Base-by-base conservation (phyloP, 1,140 invertebrate species). In the Drosophila equinoxialis region DNA sequence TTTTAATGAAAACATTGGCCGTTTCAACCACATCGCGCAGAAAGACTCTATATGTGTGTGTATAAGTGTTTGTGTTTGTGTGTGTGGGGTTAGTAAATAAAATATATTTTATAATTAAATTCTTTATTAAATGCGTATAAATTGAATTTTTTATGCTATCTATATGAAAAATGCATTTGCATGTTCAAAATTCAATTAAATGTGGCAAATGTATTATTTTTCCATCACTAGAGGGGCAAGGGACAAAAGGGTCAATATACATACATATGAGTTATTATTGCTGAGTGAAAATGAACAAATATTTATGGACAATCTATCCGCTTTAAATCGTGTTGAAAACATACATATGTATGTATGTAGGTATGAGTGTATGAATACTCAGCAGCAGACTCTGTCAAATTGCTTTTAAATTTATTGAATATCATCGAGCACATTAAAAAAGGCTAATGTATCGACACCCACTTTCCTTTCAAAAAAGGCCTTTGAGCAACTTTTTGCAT, bases 1-100 rank as follows among this genome's bases (percentile, higher is more conserved):
- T 96, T 94, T 97, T 98, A 55, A 99, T 91, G 92, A 98, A 99
- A 69, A 98, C 93, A 93, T 99, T 98, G 30, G 95, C 95, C 0
- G 97, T 97, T 91, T 98, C 96, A 11, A 98, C 93, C 11, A 99
- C 93, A 93, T 99, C 98, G 64, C 95, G 94, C 55, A 99, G 93
- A 92, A 97, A 99, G 1, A 94, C 92, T 81, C 96, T 97, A 81
- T 30, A n/a, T 61, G 11, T n/a, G 11, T 14, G 23, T 20, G 67
- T 92, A 92, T 58, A 71, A 65, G 45, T 41, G n/a, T 68, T 26
- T 51, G 20, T n/a, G 17, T 23, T n/a, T n/a, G 55, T 63, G 60
- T n/a, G 45, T 51, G 17, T 51, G 45, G 45, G 51, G 65, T 70
- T 70, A 84, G 74, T 75, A 81, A 81, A 89, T 70, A 48, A 91